Base-by-base conservation (phyloP, 2,797 vertebrate genomes). In the Chlorospingus flavigularis region DNA sequence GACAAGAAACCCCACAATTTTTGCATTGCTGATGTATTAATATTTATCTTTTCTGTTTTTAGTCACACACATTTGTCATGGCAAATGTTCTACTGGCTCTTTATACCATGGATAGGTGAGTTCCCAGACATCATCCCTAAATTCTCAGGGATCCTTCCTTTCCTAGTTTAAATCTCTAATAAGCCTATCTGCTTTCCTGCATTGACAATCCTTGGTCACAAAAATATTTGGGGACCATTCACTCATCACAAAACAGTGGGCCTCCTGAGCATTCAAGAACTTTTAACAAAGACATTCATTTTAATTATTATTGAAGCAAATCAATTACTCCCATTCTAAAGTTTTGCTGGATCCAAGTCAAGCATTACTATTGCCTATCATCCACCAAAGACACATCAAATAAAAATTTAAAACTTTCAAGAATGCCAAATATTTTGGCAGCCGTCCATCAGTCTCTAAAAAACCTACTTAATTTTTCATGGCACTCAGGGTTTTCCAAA, bases 341-440 rank as follows among this genome's bases (percentile, higher is more conserved):
- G 28, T 47, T 68, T 72, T 83, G 20, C 66, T 92, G 85, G 66
- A 74, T 65, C 39, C 0, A 0, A 96, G 35, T 76, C 79, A 95
- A 35, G 57, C 17, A 63, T 76, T 95, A 33, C 42, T 78, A 31
- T 25, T 88, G 39, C 40, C 53, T 94, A 33, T 68, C 75, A 91
- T 66, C 66, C 93, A 67, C 85, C 88, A 94, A 95, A 76, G 42
- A 54, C 50, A 88, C 17, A 91, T 83, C 39, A 85, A 83, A 75
- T 39, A 83, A 76, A 94, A 48, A 28, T n/a, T 86, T 76, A 82
- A 88, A 90, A 72, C 53, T 88, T 72, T 73, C 55, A 65, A 5
- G 9, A n/a, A 78, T 90, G 80, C 55, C 88, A 95, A 95, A 54
- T 94, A 84, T 89, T 91, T 91, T 96, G 90, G 96, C 90, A 80